phyloP scores from a whole-genome alignment of 2,888 invertebrate genomes.

The Hyppa rectilinea region DNA sequence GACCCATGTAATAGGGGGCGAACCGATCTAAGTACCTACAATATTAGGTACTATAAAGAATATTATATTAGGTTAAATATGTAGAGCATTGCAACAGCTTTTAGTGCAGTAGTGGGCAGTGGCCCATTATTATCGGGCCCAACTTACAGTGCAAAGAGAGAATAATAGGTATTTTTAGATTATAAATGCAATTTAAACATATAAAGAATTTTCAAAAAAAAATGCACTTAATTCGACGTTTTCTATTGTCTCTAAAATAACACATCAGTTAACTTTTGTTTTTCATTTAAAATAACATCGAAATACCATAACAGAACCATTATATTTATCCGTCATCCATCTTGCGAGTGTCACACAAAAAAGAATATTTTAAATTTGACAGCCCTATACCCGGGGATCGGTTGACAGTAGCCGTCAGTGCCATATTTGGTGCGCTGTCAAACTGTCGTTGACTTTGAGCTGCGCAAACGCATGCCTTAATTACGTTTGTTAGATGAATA shows the following conservation, averaged over 20 bases:
- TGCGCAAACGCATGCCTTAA: constrained; percentile 62
- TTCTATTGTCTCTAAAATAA: constrained; percentile 24
- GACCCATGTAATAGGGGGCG: neutral
- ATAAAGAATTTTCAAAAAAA: neutral
- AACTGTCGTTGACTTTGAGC: constrained; percentile 79
- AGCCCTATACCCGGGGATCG: constrained; percentile 61
- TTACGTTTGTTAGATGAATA: constrained; percentile 65
- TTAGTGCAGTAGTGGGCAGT: neutral
- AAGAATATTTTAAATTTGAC: constrained; percentile 53
- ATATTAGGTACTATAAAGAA: no score
- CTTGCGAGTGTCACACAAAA: constrained; percentile 47
- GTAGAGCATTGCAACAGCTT: neutral
- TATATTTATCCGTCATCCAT: constrained; percentile 56
- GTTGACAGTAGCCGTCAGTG: constrained; percentile 76
- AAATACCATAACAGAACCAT: constrained; percentile 42
- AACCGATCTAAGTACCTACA: neutral
- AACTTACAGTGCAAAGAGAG: no score
- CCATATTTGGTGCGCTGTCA: constrained; percentile 83
- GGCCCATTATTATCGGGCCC: no score
- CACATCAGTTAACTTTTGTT: constrained; percentile 9
- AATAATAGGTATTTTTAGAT: neutral
- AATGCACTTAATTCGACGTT: neutral
- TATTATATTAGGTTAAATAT: no score
- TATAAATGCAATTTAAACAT: neutral
- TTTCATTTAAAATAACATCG: constrained; percentile 31